These are phyloP conservation scores for Laticauda laticaudata DNA, from an alignment of 2,113 vertebrate species.

Conservation along the genomic window DNA sequence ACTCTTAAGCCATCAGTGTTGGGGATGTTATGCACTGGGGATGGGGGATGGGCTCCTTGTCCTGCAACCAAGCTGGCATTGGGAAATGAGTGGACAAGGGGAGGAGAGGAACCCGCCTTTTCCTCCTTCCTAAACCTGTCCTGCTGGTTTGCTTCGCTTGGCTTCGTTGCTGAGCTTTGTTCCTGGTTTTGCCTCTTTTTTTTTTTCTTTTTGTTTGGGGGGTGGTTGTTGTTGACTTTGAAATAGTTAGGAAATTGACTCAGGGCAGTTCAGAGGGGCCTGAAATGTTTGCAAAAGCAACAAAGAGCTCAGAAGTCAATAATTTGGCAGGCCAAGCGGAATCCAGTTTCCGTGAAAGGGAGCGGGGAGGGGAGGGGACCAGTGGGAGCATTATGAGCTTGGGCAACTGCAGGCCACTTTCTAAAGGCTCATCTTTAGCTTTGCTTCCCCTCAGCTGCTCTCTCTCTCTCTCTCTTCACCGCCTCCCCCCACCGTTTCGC, in stretches of 20 bases:
- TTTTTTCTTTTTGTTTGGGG: not conserved
- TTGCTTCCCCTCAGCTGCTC: not conserved
- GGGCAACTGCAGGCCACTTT: not conserved
- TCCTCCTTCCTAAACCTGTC: not conserved
- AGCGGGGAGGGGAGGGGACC: not conserved
- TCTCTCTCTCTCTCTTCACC: rapidly evolving
- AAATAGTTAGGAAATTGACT: not conserved
- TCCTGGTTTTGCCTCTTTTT: not conserved
- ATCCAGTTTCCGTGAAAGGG: not conserved
- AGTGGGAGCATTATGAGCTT: not conserved
- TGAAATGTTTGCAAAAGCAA: not conserved
- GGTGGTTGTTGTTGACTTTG: not conserved
- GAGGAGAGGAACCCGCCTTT: too few species aligned
- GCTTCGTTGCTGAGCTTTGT: not conserved
- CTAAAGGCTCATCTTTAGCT: constrained; percentile 1
- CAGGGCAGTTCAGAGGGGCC: not conserved
- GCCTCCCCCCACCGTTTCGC: rapidly evolving
- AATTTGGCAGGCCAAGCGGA: not conserved
- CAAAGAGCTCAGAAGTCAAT: not conserved
- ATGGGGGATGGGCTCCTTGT: not conserved
- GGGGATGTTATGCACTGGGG: not conserved
- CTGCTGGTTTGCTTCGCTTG: not conserved
- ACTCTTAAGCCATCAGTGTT: not conserved
- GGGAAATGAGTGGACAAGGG: not conserved
- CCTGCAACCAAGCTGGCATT: not conserved